Base-by-base conservation (phyloP, 2,113 vertebrate genomes). In the Cyphomyrus plagiostoma region DNA sequence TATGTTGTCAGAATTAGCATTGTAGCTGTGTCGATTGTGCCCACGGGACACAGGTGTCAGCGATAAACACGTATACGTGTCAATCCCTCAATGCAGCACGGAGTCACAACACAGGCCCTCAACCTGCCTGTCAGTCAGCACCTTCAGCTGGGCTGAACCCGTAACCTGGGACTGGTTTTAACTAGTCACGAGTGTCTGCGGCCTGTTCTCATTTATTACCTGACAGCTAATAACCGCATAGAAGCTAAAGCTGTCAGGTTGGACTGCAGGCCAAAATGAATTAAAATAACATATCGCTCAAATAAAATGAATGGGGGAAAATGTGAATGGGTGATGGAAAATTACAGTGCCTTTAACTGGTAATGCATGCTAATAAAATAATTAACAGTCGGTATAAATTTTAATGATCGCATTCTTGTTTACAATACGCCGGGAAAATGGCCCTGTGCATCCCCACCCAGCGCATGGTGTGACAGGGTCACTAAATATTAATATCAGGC, bases 401-500 rank as follows among this genome's bases (percentile, higher is more conserved):
- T 87, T 53, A 62, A 66, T 42, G 48, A 50, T 30, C 13, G 13
- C 46, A 89, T 58, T 70, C 50, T 26, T 88, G 86, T 80, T 62
- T 50, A 80, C 53, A 42, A 89, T 82, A 53, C 74, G 48, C 23
- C 39, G 30, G 50, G 86, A 90, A 88, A 88, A 90, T 66, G 45
- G 35, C 3, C 11, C 87, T 35, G 66, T 26, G 13, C 19, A 2
- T n/a, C 35, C 45, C n/a, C 89, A 13, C 87, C 87, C 87, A 23
- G 30, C 53, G 11, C 56, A 35, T 39, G 52, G 70, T 35, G n/a
- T 83, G 62, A 80, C 85, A 88, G 86, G 66, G 87, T 90, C 42
- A 49, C 89, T 83, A 88, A 88, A 62, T 58, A 90, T 88, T 90
- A 90, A 90, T 90, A 90, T 82, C 46, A 48, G 45, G 66, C 89